Base-by-base conservation (phyloP, 2,113 vertebrate species). In the Ailuropoda melanoleuca region DNA sequence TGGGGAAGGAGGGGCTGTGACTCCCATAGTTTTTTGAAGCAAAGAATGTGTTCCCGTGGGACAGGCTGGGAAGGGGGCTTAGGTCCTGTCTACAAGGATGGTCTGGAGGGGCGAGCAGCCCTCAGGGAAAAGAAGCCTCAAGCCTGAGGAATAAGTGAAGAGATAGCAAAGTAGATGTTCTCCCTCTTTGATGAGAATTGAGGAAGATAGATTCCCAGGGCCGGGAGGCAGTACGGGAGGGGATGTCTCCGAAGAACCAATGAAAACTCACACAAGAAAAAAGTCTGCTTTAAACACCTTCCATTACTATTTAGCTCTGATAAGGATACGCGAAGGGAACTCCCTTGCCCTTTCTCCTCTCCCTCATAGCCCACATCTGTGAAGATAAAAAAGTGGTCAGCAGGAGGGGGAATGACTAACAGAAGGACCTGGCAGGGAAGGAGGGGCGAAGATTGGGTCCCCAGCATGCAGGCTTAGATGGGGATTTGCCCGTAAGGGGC, bases 191-290 rank as follows among this genome's bases (percentile, higher is more conserved):
- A 48, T 26, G 23, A 53, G 50, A 60, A n/a, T 2, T 8, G 18
- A 48, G 24, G 34, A 21, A 29, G 66, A 56, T 46, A 62, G 15
- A 23, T 19, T 70, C 9, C 64, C 23, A 37, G 29, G n/a, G 31
- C 3, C 53, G 60, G 37, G n/a, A 12, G 12, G 50, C 53, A 11
- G 7, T 6, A 1, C 1, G 0, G 4, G 4, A 7, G 6, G 21
- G 48, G 60, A 3, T 11, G 8, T 37, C 92, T 90, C 53, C 18
- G 46, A 56, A 81, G 74, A 74, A 39, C 74, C 2, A 18, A 1
- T 34, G 31, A 46, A 46, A 87, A 56, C 81, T 74, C 62, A 5
- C 39, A 37, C 0, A 6, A 82, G 34, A 66, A 55, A 50, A 48
- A 55, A 31, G 19, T 88, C 39, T 48, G 82, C 23, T 64, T 64